Evolutionary conservation across 1,140 invertebrate genomes (phyloP), one percentile per base, ranked within the genome.

Genomic region (Drosophila rufa): DNA sequence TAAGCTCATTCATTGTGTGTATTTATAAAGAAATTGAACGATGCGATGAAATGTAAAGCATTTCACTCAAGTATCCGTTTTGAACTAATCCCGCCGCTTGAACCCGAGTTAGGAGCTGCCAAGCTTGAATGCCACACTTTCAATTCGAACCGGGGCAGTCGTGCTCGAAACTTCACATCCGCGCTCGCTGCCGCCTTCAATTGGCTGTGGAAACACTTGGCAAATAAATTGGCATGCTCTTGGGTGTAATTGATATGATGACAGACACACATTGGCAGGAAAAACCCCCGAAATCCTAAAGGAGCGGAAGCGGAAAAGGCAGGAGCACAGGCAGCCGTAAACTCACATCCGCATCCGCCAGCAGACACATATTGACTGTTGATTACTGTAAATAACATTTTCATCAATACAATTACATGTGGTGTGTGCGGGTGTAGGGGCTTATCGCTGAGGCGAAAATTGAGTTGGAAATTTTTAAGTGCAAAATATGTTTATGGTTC

Each of bases 391-490:
- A 87, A 89, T 77, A 89, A 87, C 84, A 81, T 89, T 80, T 87
- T 89, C 84, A 87, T 89, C 84, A 79, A 89, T 89, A 89, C 76
- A 79, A 89, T 89, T 80, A 80, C 74, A 74, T 71, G 62, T 51
- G 64, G 51, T 60, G 46, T 61, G 48, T 62, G 59, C 56, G 50
- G 50, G 43, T 58, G 48, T 59, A 40, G 11, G 6, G 50, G 75
- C 58, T 59, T 82, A 64, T 70, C 79, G 67, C 45, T 55, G 45
- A 57, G 61, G 74, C 64, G 67, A 83, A 87, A 87, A 87, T 87
- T 87, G 76, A 80, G 84, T 80, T 89, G 68, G 68, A 89, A 87
- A 70, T 87, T 89, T 79, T 89, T 58, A 69, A 87, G 85, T 87
- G 84, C 84, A 79, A 71, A 62, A 80, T 78, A 79, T 82, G 86